Evolutionary conservation across 1,140 invertebrate genomes (phyloP).

Genomic region (Maconellicoccus hirsutus): DNA sequence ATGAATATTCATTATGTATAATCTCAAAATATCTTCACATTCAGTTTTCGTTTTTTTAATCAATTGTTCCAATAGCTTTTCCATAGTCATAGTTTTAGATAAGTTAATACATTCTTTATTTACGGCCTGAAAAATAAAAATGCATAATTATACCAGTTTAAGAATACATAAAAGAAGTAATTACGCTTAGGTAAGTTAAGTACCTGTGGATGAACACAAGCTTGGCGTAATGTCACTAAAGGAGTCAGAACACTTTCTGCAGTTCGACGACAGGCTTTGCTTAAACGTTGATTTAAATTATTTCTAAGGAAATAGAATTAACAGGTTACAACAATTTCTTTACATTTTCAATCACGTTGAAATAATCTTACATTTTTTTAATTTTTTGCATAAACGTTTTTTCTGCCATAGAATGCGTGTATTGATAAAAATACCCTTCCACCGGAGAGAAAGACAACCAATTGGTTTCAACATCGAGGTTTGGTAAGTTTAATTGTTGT

Average conservation of each 20-base stretch:
- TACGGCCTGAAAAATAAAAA: constrained; percentile 38
- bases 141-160: no score
- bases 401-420: constrained; percentile 34
- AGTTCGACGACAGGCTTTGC: neutral
- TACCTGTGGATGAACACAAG: constrained; percentile 57
- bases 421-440: constrained; percentile 42
- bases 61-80: constrained; percentile 51
- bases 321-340: neutral
- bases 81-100: constrained; percentile 50
- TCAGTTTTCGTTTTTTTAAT: constrained; percentile 50
- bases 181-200: neutral
- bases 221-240: constrained; percentile 53
- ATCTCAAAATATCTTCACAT: constrained; percentile 51
- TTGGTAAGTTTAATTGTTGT: constrained; percentile 39
- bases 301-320: neutral
- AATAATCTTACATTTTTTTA: neutral
- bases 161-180: neutral
- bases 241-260: constrained; percentile 43
- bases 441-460: constrained; percentile 39
- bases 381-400: constrained; percentile 3
- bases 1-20: constrained; percentile 51
- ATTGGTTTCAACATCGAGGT: constrained; percentile 37
- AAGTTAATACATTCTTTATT: constrained; percentile 42
- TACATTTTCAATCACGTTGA: neutral
- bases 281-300: neutral